Evolutionary conservation across 2,888 invertebrate species (phyloP).

Genomic region (Hypomecis atomaria): DNA sequence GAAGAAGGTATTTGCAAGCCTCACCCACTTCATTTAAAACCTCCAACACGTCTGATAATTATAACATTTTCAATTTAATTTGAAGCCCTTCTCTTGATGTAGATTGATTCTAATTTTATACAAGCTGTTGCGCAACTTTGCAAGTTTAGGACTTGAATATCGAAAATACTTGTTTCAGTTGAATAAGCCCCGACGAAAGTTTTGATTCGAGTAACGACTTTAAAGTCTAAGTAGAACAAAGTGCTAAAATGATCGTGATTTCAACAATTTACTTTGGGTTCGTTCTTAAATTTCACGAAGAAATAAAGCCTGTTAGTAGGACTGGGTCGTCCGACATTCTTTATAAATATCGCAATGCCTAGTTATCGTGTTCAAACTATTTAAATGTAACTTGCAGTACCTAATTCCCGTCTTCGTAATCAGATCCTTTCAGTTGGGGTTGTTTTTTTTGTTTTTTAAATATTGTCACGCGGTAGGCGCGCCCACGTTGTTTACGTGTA

Average conservation of each 20-base stretch:
- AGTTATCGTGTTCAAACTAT: too few relatives aligned
- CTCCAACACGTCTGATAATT: too few relatives aligned
- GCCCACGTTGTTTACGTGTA: too few relatives aligned
- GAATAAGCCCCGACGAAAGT: slow-evolving; percentile 19
- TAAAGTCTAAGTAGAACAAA: slow-evolving; percentile 25
- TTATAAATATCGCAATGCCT: too few relatives aligned
- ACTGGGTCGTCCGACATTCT: not conserved
- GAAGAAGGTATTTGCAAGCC: too few relatives aligned
- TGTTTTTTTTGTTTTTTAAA: too few relatives aligned
- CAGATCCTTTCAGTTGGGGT: too few relatives aligned
- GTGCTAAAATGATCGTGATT: slow-evolving; percentile 16
- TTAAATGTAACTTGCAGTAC: too few relatives aligned
- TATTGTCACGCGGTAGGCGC: too few relatives aligned
- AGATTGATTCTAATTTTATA: slow-evolving; percentile 23
- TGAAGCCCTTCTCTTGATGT: slow-evolving; percentile 27
- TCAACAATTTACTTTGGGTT: slow-evolving; percentile 8
- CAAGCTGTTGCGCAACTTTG: slow-evolving; percentile 25
- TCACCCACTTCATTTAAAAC: too few relatives aligned
- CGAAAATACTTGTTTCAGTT: slow-evolving; percentile 25
- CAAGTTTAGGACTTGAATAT: slow-evolving; percentile 23
- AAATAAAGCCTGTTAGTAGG: not conserved
- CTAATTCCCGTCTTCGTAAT: too few relatives aligned
- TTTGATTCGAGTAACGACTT: slow-evolving; percentile 25
- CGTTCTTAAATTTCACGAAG: not conserved
- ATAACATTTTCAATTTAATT: slow-evolving; percentile 30